Percentiles rank a stretch among this genome's conserved stretches.
Conservation (phyloP, 2,797 vertebrate genomes). For the Sebastes kiyomatsui region DNA sequence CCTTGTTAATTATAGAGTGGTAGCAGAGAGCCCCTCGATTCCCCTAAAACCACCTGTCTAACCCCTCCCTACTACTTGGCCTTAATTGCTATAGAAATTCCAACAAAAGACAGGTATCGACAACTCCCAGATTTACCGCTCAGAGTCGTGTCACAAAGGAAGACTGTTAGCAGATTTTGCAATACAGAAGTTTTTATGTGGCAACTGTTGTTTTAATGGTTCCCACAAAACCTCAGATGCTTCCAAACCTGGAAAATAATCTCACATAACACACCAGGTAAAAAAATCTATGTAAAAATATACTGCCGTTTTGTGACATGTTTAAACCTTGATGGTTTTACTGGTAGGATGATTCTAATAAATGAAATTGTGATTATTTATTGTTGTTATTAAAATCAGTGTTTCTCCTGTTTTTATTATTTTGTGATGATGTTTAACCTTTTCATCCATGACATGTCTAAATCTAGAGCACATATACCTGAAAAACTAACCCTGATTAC, state of each 20-base stretch:
- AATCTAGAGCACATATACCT: background rate
- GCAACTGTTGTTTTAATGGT: constrained; percentile 31
- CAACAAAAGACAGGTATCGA: constrained; percentile 78
- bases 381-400: background rate
- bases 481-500: background rate
- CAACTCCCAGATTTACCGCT: constrained; percentile 77
- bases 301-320: background rate
- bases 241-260: background rate
- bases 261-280: background rate
- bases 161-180: constrained; percentile 60
- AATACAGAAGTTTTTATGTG: constrained; percentile 37
- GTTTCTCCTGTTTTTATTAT: background rate
- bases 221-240: background rate
- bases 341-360: background rate
- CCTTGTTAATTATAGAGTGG: constrained; percentile 83
- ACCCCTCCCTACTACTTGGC: constrained; percentile 73
- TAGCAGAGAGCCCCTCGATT: constrained; percentile 59
- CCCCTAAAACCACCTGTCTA: constrained; percentile 79
- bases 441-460: background rate
- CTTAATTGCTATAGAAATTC: constrained; percentile 80
- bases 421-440: background rate
- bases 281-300: background rate
- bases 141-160: constrained; percentile 55
- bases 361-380: background rate
- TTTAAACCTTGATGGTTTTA: background rate